Evolutionary conservation across 2,113 vertebrate genomes (phyloP).

Genomic region (Pachycephala philippinensis): DNA sequence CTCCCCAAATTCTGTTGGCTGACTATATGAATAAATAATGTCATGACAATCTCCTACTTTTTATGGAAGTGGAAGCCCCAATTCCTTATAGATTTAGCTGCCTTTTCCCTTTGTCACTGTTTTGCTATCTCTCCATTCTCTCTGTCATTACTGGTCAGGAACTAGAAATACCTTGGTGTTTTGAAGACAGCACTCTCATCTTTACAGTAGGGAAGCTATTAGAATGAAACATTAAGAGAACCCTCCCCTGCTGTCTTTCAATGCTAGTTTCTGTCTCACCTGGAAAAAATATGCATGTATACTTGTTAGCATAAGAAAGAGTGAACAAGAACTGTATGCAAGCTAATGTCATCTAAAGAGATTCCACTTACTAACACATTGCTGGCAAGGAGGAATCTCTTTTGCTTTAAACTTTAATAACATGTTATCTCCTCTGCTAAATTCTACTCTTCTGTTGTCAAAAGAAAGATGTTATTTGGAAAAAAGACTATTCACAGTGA

Average conservation of each 20-base stretch:
- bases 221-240: neutral
- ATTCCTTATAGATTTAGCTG: neutral
- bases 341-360: neutral
- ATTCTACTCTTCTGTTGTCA: neutral
- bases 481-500: neutral
- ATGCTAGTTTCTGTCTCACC: neutral
- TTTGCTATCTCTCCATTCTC: neutral
- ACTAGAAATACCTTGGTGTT: neutral
- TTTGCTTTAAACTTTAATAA: neutral
- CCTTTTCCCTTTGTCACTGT: neutral
- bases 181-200: neutral
- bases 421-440: neutral
- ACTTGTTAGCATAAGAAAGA: conserved; percentile 10
- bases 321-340: neutral
- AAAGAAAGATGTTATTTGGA: neutral
- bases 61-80: neutral
- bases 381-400: neutral
- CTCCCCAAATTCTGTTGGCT: neutral
- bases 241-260: neutral
- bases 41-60: neutral
- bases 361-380: neutral
- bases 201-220: neutral
- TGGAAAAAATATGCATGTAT: neutral
- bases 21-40: neutral
- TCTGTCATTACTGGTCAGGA: neutral